A percentile compares a stretch with the other conserved stretches of the same genome.
Conservation (phyloP, 2,888 invertebrate species). For the Rugalucina vietnamica region DNA sequence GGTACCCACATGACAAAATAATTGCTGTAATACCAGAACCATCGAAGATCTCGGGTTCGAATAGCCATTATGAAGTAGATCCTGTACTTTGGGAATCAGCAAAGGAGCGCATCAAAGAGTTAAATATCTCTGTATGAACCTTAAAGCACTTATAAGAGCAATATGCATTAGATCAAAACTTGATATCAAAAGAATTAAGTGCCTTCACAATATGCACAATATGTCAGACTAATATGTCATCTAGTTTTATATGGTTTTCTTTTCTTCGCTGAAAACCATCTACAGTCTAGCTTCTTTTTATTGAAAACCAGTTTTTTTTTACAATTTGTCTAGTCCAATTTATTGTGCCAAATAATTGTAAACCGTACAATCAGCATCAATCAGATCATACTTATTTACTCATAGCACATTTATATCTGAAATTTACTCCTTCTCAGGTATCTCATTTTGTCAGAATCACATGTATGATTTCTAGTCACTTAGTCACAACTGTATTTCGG, state of each 20-base stretch:
- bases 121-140: not conserved
- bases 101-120: not conserved
- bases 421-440: too few species aligned
- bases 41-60: not conserved
- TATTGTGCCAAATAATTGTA: not conserved
- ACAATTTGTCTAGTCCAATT: not conserved
- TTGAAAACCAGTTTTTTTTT: not conserved
- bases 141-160: not conserved
- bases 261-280: not conserved
- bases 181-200: not conserved
- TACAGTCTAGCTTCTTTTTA: not conserved
- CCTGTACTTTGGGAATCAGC: not conserved
- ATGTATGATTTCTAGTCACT: not conserved
- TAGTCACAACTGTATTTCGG: not conserved
- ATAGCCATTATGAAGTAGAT: not conserved
- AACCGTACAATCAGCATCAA: too few species aligned
- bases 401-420: too few species aligned
- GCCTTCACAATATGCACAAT: not conserved
- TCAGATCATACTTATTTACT: too few species aligned
- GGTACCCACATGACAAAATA: slow-evolving; percentile 26
- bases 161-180: not conserved
- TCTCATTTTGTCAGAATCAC: not conserved
- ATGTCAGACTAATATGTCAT: not conserved
- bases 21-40: not conserved
- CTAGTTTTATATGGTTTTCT: not conserved